These are phyloP conservation scores for Naso thynnoides DNA, from an alignment of 2,797 vertebrate genomes.

Conservation along the genomic window DNA sequence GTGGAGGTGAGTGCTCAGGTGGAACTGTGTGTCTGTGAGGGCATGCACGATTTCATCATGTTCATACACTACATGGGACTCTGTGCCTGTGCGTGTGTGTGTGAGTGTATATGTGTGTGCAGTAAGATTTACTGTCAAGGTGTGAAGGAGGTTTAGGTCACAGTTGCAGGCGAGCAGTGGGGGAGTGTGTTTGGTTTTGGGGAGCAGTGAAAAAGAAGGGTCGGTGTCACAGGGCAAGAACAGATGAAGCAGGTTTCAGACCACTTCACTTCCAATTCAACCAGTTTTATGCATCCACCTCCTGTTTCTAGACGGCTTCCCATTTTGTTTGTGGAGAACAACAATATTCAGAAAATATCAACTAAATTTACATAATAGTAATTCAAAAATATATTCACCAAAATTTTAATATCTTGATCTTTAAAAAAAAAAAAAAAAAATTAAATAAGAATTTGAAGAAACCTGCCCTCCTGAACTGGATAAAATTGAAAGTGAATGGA, in stretches of 20 bases:
- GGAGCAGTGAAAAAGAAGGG: constrained; percentile 11
- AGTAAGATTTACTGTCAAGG: constrained; percentile 10
- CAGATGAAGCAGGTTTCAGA: constrained; percentile 56
- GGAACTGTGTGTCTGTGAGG: constrained; percentile 23
- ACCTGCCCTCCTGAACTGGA: not conserved
- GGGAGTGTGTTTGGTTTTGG: constrained; percentile 29
- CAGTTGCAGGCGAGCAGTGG: constrained; percentile 31
- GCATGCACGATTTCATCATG: constrained; percentile 39
- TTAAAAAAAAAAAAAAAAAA: not conserved
- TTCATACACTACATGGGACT: constrained; percentile 6
- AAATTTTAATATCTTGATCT: not conserved
- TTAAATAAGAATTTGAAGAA: not conserved
- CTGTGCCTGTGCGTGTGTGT: not conserved
- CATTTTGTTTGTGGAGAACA: too few relatives aligned
- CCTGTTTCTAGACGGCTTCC: not conserved
- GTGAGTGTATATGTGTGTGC: constrained; percentile 1
- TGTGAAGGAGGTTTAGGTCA: constrained; percentile 39
- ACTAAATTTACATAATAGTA: not conserved
- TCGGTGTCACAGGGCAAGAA: constrained; percentile 30
- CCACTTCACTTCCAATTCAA: constrained; percentile 56
- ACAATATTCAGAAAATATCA: not conserved
- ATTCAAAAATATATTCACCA: not conserved
- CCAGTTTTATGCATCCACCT: not conserved
- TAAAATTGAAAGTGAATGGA: constrained; percentile 52
- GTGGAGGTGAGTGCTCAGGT: constrained; percentile 37